These are phyloP conservation scores for Pocillopora grandis DNA, from an alignment of 92 coral and sea anemone genomes.

Conservation along the genomic window DNA sequence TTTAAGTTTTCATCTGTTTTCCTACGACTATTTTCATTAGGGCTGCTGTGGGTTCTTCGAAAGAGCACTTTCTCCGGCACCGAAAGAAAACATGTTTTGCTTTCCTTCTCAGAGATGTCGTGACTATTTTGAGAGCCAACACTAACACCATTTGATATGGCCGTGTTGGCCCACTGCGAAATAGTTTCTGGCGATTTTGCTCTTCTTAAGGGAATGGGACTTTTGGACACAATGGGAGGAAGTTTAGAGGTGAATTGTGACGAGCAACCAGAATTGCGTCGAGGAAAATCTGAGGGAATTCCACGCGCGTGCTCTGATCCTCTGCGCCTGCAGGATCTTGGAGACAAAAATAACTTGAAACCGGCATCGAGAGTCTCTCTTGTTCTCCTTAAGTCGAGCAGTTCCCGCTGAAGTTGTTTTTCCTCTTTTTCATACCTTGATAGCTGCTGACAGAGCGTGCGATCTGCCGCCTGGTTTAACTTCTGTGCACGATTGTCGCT, in stretches of 20 bases:
- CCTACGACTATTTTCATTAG: no score
- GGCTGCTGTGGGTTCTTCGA: constrained; percentile 3
- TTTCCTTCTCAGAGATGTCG: not conserved
- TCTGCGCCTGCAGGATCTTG: not conserved
- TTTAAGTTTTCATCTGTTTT: not conserved
- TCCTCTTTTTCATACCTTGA: constrained; percentile 6
- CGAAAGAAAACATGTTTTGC: constrained; percentile 7
- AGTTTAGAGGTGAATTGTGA: not conserved
- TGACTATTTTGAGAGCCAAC: no score
- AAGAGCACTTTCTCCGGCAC: not conserved
- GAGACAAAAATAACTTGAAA: not conserved
- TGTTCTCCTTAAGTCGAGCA: constrained; percentile 15
- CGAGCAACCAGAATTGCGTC: constrained; percentile 5
- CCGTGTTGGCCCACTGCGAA: not conserved
- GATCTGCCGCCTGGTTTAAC: constrained; percentile 7
- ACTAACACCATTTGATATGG: not conserved
- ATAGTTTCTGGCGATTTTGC: not conserved
- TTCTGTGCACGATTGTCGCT: constrained; percentile 6
- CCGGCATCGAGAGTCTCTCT: constrained; percentile 32
- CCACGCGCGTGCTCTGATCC: not conserved
- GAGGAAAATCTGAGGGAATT: not conserved
- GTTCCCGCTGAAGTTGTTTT: constrained; percentile 12
- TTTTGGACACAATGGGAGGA: not conserved
- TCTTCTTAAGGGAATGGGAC: constrained; percentile 1
- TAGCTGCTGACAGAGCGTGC: not conserved